Percentiles rank a stretch among this genome's conserved stretches.
phyloP scores from a whole-genome alignment of 92 coral and sea anemone species.

The Porites divaricata region DNA sequence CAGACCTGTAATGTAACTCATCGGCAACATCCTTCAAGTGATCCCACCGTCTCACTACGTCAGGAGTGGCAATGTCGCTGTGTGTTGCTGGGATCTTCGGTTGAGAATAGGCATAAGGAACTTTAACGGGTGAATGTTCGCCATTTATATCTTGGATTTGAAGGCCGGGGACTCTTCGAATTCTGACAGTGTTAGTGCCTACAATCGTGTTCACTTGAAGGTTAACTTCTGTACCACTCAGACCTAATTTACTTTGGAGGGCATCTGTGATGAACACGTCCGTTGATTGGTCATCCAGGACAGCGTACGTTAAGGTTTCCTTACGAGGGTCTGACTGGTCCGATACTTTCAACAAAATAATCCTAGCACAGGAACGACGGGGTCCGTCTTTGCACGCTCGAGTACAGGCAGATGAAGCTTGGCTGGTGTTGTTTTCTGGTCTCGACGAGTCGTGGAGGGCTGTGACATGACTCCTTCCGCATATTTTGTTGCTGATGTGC shows the following conservation, averaged over 20 bases:
- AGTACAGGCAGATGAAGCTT: too few relatives aligned
- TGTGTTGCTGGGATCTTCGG: constrained; percentile 51
- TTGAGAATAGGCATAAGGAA: constrained; percentile 30
- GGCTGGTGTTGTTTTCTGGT: background rate
- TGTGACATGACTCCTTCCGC: constrained; percentile 44
- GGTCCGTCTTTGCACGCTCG: constrained; percentile 39
- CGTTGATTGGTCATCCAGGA: constrained; percentile 50
- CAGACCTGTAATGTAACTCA: constrained; percentile 53
- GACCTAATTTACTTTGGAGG: too few relatives aligned
- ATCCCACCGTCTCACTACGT: constrained; percentile 59
- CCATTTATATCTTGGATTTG: constrained; percentile 38
- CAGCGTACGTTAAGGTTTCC: constrained; percentile 43
- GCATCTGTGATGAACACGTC: too few relatives aligned
- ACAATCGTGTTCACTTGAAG: too few relatives aligned
- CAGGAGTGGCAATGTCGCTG: constrained; percentile 67
- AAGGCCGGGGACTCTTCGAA: constrained; percentile 27
- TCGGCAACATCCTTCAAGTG: constrained; percentile 52
- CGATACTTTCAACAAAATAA: constrained; percentile 46
- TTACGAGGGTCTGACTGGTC: constrained; percentile 37
- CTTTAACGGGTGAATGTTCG: constrained; percentile 29
- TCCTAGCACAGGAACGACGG: constrained; percentile 60
- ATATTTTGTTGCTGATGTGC: constrained; percentile 44
- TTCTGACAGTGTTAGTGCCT: constrained; percentile 51
- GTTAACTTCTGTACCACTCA: too few relatives aligned
- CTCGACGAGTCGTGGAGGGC: constrained; percentile 48